phyloP scores from a whole-genome alignment of 1,140 invertebrate genomes.

The Sminthurinus signatus region DNA sequence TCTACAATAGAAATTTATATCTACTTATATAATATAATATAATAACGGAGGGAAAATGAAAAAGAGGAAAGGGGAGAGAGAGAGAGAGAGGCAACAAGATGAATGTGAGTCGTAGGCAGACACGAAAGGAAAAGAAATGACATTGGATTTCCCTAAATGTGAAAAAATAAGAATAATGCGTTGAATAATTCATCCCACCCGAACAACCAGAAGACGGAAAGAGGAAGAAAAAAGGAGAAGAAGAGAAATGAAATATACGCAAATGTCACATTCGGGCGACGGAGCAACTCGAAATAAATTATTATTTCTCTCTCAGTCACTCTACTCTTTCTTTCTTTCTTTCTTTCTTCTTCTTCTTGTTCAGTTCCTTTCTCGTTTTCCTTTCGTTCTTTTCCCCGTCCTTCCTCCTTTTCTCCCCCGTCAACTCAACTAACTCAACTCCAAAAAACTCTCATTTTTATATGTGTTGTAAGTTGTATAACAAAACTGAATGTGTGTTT shows the following conservation, averaged over 20 bases:
- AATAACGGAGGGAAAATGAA: conserved; percentile 1
- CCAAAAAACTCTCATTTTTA: no score
- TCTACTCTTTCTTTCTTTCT: background rate
- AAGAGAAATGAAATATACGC: conserved; percentile 12
- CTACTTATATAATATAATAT: no score
- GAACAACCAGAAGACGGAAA: background rate
- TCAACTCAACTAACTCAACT: background rate
- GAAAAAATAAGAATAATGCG: conserved; percentile 13
- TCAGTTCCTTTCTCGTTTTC: background rate
- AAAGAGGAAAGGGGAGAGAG: background rate
- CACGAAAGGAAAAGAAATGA: conserved; percentile 16
- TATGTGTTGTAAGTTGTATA: no score
- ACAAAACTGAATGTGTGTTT: no score
- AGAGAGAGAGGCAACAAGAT: background rate
- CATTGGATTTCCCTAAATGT: conserved; percentile 15
- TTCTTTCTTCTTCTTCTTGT: background rate
- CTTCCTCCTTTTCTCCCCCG: background rate
- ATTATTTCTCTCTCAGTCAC: no score
- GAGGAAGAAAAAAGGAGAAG: no score
- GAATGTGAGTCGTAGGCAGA: background rate
- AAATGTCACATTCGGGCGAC: conserved; percentile 14
- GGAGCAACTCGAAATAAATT: conserved; percentile 13
- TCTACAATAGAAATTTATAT: conserved; percentile 10
- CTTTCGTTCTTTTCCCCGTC: background rate
- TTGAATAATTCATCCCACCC: conserved; percentile 15